Conservation (phyloP, 1,140 invertebrate genomes). For the Calliopsis andreniformis region DNA sequence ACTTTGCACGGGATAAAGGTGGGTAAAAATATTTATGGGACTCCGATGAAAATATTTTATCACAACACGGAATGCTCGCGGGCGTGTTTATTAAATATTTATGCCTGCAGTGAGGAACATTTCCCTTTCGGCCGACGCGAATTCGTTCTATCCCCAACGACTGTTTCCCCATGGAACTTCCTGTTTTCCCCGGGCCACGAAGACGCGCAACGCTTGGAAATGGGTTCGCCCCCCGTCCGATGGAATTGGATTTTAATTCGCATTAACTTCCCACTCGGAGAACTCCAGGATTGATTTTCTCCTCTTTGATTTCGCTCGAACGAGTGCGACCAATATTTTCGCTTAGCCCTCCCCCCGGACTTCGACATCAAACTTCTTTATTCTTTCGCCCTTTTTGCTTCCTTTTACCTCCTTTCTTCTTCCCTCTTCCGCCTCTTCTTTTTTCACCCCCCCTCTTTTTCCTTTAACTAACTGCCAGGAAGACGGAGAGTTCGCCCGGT, state of each 20-base stretch:
- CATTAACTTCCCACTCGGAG: conserved; percentile 39
- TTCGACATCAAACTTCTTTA: conserved; percentile 31
- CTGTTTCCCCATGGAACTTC: conserved; percentile 11
- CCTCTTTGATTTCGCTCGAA: conserved; percentile 46
- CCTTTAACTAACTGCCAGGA: conserved; percentile 5
- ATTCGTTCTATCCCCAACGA: background rate
- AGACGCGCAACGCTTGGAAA: conserved; percentile 42
- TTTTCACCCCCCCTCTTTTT: background rate
- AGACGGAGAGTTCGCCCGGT: conserved; percentile 25
- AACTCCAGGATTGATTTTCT: conserved; percentile 42
- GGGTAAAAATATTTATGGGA: conserved; percentile 25
- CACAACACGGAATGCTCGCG: background rate
- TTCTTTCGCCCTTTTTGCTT: background rate
- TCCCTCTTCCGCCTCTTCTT: too few species aligned
- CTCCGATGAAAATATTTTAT: conserved; percentile 12
- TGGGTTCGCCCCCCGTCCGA: conserved; percentile 11
- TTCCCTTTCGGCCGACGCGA: conserved; percentile 18
- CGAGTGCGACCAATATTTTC: conserved; percentile 44
- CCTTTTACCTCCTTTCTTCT: background rate
- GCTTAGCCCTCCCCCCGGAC: conserved; percentile 31
- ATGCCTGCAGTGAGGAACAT: conserved; percentile 5
- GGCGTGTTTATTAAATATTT: conserved; percentile 37
- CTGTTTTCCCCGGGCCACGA: conserved; percentile 39
- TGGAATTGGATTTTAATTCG: conserved; percentile 54
- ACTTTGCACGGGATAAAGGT: conserved; percentile 8